Evolutionary conservation across 2,888 invertebrate species (phyloP), one percentile per base, ranked within the genome.

Genomic region (Protodeltote pygarga): DNA sequence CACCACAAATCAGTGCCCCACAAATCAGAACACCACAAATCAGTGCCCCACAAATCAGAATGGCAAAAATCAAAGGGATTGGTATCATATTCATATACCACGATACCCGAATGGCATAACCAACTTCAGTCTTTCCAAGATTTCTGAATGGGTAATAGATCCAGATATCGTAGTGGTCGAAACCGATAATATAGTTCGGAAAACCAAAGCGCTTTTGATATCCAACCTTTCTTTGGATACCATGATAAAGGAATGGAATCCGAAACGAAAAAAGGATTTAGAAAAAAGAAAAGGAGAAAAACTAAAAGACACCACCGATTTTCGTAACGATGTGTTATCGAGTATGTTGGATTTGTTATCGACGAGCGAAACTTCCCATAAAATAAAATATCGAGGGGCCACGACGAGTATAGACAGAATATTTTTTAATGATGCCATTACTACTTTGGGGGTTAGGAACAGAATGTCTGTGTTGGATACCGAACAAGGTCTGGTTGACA

Each of bases 191-290:
- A 25, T 37, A 5, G 35, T 40, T 0, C 11, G 27, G 4, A 40
- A 33, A 11, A 60, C 35, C 0, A 45, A 28, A 2, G 1, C 45
- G 3, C 3, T 60, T n/a, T 5, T 40, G 3, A 3, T n/a, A 0
- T 8, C 17, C 13, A 28, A 61, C 2, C 5, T 1, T 5, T 25
- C 21, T 0, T 11, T 34, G 4, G 60, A 44, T 9, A 5, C 11
- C 5, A 1, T 24, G 3, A 15, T 4, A 3, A 10, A 20, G 8
- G 8, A 15, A 11, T 2, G 2, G 8, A 8, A 27, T 8, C 1
- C 5, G n/a, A 2, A 3, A 2, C 1, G 1, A 6, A 25, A 3
- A 25, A 6, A 6, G n/a, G 2, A 19, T 2, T 5, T 5, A 6
- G 19, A n/a, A 9, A 5, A 0, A 23, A 23, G 9, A 23, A 2